Conservation (phyloP, 2,888 invertebrate species). For the Drosophila prolongata region DNA sequence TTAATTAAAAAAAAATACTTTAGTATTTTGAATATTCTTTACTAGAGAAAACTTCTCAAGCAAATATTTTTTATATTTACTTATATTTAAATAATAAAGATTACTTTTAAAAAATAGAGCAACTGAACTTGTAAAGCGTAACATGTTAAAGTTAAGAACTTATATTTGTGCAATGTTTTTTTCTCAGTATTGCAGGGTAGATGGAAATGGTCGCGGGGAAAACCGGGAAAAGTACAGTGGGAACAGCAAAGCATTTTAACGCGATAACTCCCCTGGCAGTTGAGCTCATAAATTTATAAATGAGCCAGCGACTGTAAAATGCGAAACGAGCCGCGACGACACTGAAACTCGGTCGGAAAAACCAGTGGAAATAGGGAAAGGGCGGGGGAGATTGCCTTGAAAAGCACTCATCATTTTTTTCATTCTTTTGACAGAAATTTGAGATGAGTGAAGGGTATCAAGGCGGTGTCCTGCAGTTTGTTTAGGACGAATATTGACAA, state of each 20-base stretch:
- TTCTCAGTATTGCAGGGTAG: background rate
- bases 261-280: slow-evolving; percentile 80
- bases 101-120: no score
- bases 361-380: slow-evolving; percentile 19
- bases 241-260: slow-evolving; percentile 69
- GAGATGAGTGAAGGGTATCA: slow-evolving; percentile 34
- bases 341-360: slow-evolving; percentile 35
- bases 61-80: no score
- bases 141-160: no score
- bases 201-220: background rate
- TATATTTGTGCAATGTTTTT: background rate
- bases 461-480: slow-evolving; percentile 20
- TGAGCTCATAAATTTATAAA: slow-evolving; percentile 79
- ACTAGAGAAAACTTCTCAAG: no score
- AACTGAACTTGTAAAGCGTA: no score
- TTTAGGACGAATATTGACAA: slow-evolving; percentile 16
- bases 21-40: no score
- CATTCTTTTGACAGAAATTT: slow-evolving; percentile 35
- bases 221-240: slow-evolving; percentile 38
- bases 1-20: no score
- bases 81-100: no score
- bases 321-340: slow-evolving; percentile 68
- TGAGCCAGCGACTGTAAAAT: slow-evolving; percentile 78
- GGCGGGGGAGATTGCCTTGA: slow-evolving; percentile 38
- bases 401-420: slow-evolving; percentile 52